Evolutionary conservation across 2,797 vertebrate species (phyloP).

Genomic region (Periophthalmus magnuspinnatus): DNA sequence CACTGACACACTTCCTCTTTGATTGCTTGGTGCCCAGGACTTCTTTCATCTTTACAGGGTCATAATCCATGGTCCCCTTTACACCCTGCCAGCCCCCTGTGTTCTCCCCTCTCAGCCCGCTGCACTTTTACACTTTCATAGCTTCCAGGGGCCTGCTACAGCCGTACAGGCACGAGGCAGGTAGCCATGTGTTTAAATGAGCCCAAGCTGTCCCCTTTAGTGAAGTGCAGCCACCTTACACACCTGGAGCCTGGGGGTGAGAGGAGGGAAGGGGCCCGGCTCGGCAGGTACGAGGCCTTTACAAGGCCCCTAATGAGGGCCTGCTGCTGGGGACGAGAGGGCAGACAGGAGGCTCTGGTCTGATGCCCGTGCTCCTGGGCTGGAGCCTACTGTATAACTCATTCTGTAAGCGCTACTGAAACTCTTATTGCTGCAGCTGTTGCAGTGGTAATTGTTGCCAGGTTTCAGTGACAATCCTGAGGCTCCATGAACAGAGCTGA

Average conservation of each 20-base stretch:
- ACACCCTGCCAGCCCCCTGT: slow-evolving; percentile 45
- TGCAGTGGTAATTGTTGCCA: slow-evolving; percentile 65
- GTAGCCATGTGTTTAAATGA: slow-evolving; percentile 71
- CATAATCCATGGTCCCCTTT: slow-evolving; percentile 75
- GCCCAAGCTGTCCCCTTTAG: slow-evolving; percentile 71
- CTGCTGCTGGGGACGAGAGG: slow-evolving; percentile 64
- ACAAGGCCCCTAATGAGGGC: slow-evolving; percentile 77
- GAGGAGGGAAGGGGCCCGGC: slow-evolving; percentile 58
- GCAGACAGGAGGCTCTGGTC: slow-evolving; percentile 56
- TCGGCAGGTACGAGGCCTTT: slow-evolving; percentile 74
- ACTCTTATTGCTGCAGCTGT: slow-evolving; percentile 64
- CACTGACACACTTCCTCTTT: slow-evolving; percentile 77
- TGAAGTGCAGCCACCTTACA: slow-evolving; percentile 73
- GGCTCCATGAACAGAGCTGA: slow-evolving; percentile 35
- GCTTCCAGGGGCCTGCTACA: slow-evolving; percentile 62
- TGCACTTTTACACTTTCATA: slow-evolving; percentile 66
- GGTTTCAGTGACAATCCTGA: slow-evolving; percentile 53
- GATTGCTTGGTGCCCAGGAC: slow-evolving; percentile 71
- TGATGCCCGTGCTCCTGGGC: slow-evolving; percentile 55
- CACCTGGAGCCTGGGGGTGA: slow-evolving; percentile 74
- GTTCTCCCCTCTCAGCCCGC: slow-evolving; percentile 45
- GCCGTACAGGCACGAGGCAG: slow-evolving; percentile 62
- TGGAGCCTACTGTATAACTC: slow-evolving; percentile 59
- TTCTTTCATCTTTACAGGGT: slow-evolving; percentile 85
- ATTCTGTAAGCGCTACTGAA: slow-evolving; percentile 68